Conservation (phyloP, 2,888 invertebrate genomes). For the Conops quadrifasciatus region DNA sequence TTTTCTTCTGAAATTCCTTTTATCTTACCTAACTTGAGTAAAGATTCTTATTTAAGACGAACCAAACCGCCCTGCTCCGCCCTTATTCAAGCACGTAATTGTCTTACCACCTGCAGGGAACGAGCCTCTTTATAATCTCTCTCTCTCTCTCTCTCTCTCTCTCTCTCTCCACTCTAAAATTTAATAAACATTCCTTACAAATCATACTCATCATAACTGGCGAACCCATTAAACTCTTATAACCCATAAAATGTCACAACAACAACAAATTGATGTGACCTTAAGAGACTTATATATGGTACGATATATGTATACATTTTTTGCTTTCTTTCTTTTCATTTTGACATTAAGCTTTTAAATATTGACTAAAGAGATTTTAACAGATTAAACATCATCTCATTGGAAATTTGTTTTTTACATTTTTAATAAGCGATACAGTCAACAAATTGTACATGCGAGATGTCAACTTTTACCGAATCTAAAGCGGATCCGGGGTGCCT, state of each 20-base stretch:
- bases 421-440: slow-evolving; percentile 45
- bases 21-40: too few relatives aligned
- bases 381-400: slow-evolving; percentile 61
- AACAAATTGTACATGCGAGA: slow-evolving; percentile 43
- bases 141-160: too few relatives aligned
- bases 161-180: too few relatives aligned
- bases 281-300: slow-evolving; percentile 33
- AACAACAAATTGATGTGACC: slow-evolving; percentile 17
- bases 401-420: slow-evolving; percentile 33
- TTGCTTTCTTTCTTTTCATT: slow-evolving; percentile 34
- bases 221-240: background rate
- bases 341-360: slow-evolving; percentile 65
- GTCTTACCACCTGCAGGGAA: too few relatives aligned
- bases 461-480: slow-evolving; percentile 25
- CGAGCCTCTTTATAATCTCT: too few relatives aligned
- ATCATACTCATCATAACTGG: too few relatives aligned
- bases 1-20: too few relatives aligned
- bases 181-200: too few relatives aligned
- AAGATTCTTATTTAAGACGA: too few relatives aligned
- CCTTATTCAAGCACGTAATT: too few relatives aligned
- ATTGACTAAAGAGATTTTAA: slow-evolving; percentile 65
- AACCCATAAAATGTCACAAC: slow-evolving; percentile 27
- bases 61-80: too few relatives aligned
- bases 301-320: too few relatives aligned
- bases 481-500: slow-evolving; percentile 18